These are phyloP conservation scores for Psittacula echo DNA, from an alignment of 2,797 vertebrate species.

Conservation along the genomic window DNA sequence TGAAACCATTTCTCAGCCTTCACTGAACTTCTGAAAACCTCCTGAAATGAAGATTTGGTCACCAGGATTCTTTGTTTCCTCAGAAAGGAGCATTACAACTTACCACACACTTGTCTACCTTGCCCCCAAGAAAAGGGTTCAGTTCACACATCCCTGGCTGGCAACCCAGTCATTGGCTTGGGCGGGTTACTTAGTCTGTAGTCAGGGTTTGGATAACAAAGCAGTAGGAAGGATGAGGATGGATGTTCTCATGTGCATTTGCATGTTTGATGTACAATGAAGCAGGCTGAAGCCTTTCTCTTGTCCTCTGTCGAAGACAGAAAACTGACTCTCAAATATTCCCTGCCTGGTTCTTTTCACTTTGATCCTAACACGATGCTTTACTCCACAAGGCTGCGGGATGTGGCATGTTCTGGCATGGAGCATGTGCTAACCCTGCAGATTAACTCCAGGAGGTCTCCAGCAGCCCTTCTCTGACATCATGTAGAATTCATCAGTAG, in stretches of 20 bases:
- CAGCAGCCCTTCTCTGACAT: neutral
- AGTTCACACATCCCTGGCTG: neutral
- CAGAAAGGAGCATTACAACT: neutral
- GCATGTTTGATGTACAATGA: neutral
- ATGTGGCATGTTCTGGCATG: neutral
- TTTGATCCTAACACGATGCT: neutral
- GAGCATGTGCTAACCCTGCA: neutral
- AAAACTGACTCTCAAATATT: neutral
- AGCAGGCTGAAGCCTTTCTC: neutral
- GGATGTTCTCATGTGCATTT: accelerated
- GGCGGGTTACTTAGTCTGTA: neutral
- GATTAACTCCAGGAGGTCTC: neutral
- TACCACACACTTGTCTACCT: neutral
- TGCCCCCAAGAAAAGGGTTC: neutral
- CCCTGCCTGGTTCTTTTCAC: neutral
- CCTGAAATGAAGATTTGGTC: neutral
- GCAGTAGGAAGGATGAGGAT: neutral
- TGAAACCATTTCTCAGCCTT: neutral
- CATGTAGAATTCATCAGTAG: neutral
- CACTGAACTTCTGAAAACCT: neutral
- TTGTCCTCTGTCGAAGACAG: neutral
- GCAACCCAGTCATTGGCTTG: neutral
- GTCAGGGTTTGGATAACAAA: neutral
- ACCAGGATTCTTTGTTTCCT: neutral
- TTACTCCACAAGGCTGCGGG: neutral